These are phyloP conservation scores for Alethe diademata DNA, from an alignment of 2,113 vertebrate species.

Conservation along the genomic window DNA sequence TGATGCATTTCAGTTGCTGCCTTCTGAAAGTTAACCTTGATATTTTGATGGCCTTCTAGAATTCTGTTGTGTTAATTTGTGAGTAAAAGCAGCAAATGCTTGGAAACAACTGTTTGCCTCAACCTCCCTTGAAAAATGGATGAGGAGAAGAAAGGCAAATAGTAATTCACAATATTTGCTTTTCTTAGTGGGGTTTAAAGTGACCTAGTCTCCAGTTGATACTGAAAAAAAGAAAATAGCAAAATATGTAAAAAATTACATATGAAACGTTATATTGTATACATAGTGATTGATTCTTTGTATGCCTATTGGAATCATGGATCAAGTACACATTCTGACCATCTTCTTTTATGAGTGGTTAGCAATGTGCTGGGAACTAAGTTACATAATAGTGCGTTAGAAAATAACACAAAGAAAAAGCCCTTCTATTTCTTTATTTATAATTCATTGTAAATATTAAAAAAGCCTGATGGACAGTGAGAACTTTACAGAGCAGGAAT, in stretches of 20 bases:
- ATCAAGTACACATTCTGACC: not conserved
- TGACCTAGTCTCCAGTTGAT: not conserved
- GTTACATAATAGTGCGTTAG: not conserved
- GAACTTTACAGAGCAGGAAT: not conserved
- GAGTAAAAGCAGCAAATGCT: not conserved
- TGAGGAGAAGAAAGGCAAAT: not conserved
- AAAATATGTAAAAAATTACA: not conserved
- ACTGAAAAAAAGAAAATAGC: not conserved
- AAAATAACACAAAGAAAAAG: not conserved
- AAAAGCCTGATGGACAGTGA: not conserved
- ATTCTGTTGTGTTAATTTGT: not conserved
- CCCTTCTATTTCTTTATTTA: not conserved
- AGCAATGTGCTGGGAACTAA: not conserved
- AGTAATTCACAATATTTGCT: not conserved
- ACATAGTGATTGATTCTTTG: not conserved
- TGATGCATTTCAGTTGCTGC: not conserved
- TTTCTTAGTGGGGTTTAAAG: not conserved
- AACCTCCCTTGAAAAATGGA: not conserved
- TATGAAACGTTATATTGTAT: not conserved
- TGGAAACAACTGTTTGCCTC: not conserved
- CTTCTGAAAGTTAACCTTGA: not conserved
- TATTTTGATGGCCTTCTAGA: not conserved
- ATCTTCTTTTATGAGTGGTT: not conserved
- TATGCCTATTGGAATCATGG: not conserved
- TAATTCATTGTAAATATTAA: not conserved